phyloP scores from a whole-genome alignment of 2,113 vertebrate genomes.

The Anthoscopus minutus region DNA sequence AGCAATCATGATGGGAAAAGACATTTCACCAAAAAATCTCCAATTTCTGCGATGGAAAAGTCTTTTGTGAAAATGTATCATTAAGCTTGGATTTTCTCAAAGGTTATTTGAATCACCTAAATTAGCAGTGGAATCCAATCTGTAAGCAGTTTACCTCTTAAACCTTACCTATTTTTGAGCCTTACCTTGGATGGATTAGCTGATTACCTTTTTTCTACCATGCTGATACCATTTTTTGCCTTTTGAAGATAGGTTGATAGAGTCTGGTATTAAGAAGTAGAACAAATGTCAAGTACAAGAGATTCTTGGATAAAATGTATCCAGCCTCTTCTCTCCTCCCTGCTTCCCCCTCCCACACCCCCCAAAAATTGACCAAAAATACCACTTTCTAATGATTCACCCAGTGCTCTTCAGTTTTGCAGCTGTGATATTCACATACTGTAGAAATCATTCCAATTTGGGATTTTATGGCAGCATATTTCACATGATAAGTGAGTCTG shows the following conservation, averaged over 20 bases:
- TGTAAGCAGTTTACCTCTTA: background rate
- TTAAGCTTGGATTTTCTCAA: background rate
- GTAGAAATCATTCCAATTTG: background rate
- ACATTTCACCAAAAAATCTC: background rate
- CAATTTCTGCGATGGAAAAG: background rate
- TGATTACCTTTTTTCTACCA: background rate
- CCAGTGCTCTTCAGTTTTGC: slow-evolving; percentile 29
- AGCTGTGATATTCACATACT: slow-evolving; percentile 30
- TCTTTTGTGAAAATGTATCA: background rate
- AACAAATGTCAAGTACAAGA: background rate
- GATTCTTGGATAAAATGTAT: background rate
- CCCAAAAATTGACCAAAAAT: slow-evolving; percentile 40
- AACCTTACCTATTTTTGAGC: background rate
- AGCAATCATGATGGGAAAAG: background rate
- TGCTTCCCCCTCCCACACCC: slow-evolving; percentile 12
- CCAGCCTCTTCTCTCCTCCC: background rate
- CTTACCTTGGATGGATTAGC: background rate
- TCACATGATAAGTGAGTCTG: slow-evolving; percentile 30
- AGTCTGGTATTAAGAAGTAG: background rate
- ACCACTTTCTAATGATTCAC: slow-evolving; percentile 60
- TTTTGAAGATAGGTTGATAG: background rate
- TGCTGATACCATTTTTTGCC: background rate
- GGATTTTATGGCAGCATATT: background rate
- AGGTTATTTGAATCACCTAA: background rate
- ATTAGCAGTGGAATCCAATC: background rate